These are phyloP conservation scores for Actinia equina DNA, from an alignment of 64 coral and sea anemone genomes.

Conservation along the genomic window DNA sequence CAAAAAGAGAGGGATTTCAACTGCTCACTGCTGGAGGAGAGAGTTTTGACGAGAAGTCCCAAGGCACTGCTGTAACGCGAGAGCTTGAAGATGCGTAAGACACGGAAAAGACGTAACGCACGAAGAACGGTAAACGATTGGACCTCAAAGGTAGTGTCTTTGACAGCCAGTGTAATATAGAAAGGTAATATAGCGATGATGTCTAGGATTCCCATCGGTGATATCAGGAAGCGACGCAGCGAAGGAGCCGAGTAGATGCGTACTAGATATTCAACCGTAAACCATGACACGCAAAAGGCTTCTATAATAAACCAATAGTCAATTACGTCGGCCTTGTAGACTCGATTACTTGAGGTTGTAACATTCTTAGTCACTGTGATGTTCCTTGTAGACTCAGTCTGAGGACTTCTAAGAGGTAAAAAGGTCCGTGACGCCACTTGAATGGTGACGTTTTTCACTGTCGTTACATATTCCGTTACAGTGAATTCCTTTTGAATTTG, in stretches of 20 bases:
- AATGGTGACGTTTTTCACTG: background rate
- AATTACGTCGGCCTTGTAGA: background rate
- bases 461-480: background rate
- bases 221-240: slow-evolving; percentile 40
- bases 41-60: slow-evolving; percentile 62
- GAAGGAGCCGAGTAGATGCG: slow-evolving; percentile 43
- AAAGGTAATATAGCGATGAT: slow-evolving; percentile 67
- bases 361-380: background rate
- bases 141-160: slow-evolving; percentile 26
- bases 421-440: background rate
- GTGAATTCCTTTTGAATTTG: background rate
- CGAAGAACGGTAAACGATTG: slow-evolving; percentile 61
- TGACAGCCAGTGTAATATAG: slow-evolving; percentile 39
- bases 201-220: slow-evolving; percentile 68
- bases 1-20: slow-evolving; percentile 46
- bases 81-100: slow-evolving; percentile 70
- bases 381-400: background rate
- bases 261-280: slow-evolving; percentile 46
- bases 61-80: slow-evolving; percentile 72
- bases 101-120: slow-evolving; percentile 67
- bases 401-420: background rate
- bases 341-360: background rate
- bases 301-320: slow-evolving; percentile 86
- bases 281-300: slow-evolving; percentile 66
- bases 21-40: slow-evolving; percentile 65